Evolutionary conservation across 2,888 invertebrate genomes (phyloP), one percentile per base, ranked within the genome.

Genomic region (Odontothrips loti): DNA sequence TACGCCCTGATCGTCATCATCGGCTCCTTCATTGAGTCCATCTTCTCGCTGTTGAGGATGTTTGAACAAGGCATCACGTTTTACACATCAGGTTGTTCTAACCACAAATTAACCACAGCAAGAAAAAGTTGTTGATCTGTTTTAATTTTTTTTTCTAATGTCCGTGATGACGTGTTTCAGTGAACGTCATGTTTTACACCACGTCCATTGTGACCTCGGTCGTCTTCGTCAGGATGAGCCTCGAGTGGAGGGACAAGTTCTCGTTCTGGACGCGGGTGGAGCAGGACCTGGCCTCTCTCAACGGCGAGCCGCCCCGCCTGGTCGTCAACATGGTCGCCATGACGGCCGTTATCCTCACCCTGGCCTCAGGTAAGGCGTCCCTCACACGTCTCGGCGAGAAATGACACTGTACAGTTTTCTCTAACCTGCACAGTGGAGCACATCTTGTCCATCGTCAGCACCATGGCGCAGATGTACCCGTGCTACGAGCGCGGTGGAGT

Each of bases 381-480:
- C 20, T n/a, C n/a, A n/a, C n/a, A n/a, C n/a, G n/a, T n/a, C n/a
- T n/a, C n/a, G n/a, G n/a, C n/a, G n/a, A n/a, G n/a, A n/a, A n/a
- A n/a, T n/a, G n/a, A n/a, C n/a, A n/a, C n/a, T n/a, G n/a, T n/a
- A n/a, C n/a, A 58, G 12, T 75, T 8, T 27, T 12, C 27, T 27
- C 23, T 75, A 1, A 0, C 23, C 23, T 6, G 15, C 27, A 10
- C 85, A 92, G 92, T 89, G 81, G 93, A 93, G 84, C 93, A 93
- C 83, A 83, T 88, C 27, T 84, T 92, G 63, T 91, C 92, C 80
- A 90, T 92, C 87, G 85, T 91, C 75, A 89, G 91, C 0, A 90
- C 90, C 1, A 89, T 90, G 2, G 88, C 88, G 12, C 88, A 88
- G 20, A 89, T 90, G 0, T 84, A 86, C 1, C 87, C 88, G 10